Base-by-base conservation (phyloP, 2,888 invertebrate species). In the Furcula furcula region DNA sequence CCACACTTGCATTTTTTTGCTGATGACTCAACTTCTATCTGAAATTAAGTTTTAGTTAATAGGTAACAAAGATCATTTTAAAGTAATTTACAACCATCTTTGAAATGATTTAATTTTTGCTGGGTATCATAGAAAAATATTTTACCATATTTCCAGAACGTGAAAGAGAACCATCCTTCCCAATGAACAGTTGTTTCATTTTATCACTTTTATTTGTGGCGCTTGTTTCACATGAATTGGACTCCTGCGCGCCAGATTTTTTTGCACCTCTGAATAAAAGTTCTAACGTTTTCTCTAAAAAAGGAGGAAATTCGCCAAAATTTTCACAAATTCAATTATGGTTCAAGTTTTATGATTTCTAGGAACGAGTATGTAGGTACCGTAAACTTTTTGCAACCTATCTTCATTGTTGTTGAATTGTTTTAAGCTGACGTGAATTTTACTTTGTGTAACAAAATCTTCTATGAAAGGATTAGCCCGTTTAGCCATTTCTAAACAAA, bases 391-490 rank as follows among this genome's bases (percentile, higher is more conserved):
- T 48, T 77, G 68, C 27, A 88, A 46, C 41, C 82, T 68, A 23
- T 77, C 75, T 45, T 83, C 76, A 40, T 78, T 87, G 42, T 87
- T 87, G 39, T 84, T 86, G 35, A 77, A 82, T 50, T 86, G 82
- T 53, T 84, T 88, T 2, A 76, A 28, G 16, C 85, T 76, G 28
- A 88, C 65, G 34, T 87, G 78, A 31, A 77, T 65, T 72, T 89
- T 89, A 34, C 83, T 80, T 66, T 89, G 88, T 4, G 76, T 81
- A 13, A 86, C 56, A 48, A 69, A 84, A 47, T 87, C 87, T 41
- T 87, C 84, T 14, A 53, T 46, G 43, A 65, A 89, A 7, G 88
- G 88, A 56, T 89, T 88, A 7, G 77, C 55, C 49, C 88, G 65
- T 55, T 89, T 89, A 15, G 83, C 67, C 88, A 87, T 88, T 43